Evolutionary conservation across 1,140 invertebrate genomes (phyloP).

Genomic region (Anoplolepis gracilipes): DNA sequence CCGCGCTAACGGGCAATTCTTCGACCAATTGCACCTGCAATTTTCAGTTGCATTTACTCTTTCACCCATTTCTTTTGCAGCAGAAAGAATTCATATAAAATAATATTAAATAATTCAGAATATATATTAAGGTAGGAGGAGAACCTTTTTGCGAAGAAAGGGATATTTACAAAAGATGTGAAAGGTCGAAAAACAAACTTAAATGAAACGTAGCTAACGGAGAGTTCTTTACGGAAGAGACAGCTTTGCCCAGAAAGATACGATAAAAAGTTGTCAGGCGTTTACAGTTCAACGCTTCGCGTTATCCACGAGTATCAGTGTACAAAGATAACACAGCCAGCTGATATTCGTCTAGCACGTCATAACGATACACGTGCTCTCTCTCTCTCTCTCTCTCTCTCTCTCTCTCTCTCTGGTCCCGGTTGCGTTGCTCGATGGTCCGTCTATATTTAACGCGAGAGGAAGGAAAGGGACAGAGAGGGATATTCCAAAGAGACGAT

Average conservation of each 20-base stretch:
- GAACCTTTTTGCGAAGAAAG: neutral
- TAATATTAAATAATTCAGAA: neutral
- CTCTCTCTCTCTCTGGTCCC: neutral
- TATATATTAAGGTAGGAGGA: neutral
- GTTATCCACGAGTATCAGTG: conserved; percentile 26
- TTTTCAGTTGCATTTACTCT: conserved; percentile 24
- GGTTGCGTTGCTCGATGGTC: neutral
- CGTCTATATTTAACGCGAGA: conserved; percentile 62
- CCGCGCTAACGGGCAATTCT: conserved; percentile 22
- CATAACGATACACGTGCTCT: conserved; percentile 54
- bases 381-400: conserved; percentile 1
- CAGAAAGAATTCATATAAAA: neutral
- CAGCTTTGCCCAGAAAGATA: neutral
- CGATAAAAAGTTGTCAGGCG: conserved; percentile 20
- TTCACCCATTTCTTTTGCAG: neutral
- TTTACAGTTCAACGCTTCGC: conserved; percentile 49
- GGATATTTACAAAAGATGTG: neutral
- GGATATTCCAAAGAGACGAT: conserved; percentile 27
- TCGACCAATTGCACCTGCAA: conserved; percentile 44
- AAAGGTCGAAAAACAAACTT: conserved; percentile 3
- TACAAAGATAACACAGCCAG: conserved; percentile 2
- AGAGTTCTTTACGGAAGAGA: conserved; percentile 33
- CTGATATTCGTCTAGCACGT: conserved; percentile 42
- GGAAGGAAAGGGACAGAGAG: neutral
- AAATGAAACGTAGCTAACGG: conserved; percentile 3